These are phyloP conservation scores for Gymnocheta viridis DNA, from an alignment of 2,888 invertebrate species.

Conservation along the genomic window DNA sequence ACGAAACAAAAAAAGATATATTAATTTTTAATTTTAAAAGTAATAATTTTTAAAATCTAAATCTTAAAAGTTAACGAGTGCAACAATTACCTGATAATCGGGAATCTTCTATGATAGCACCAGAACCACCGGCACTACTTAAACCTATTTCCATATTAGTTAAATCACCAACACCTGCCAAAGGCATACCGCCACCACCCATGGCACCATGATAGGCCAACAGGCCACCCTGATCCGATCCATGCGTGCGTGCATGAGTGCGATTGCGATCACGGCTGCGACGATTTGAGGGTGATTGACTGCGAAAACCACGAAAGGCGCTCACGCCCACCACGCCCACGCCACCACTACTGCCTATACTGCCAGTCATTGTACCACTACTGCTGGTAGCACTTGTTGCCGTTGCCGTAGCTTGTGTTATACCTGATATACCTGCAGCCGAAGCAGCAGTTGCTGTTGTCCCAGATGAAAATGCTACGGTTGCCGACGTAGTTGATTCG, in stretches of 20 bases:
- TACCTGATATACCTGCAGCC: conserved; percentile 72
- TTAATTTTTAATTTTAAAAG: not conserved
- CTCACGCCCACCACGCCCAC: conserved; percentile 69
- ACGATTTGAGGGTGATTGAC: conserved; percentile 82
- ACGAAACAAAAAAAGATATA: conserved; percentile 8
- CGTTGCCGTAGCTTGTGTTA: conserved; percentile 55
- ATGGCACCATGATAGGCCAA: conserved; percentile 78
- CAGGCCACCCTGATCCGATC: conserved; percentile 80
- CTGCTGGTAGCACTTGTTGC: conserved; percentile 65
- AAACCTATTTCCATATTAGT: conserved; percentile 73
- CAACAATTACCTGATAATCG: conserved; percentile 77
- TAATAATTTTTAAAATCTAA: not conserved
- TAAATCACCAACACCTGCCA: conserved; percentile 71
- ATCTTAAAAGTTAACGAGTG: conserved; percentile 1
- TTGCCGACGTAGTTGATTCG: conserved; percentile 73
- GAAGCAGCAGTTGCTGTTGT: conserved; percentile 62
- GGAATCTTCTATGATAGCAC: conserved; percentile 80
- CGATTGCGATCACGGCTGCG: conserved; percentile 81
- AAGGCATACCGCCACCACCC: conserved; percentile 64
- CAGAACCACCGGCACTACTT: conserved; percentile 73
- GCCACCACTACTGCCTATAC: conserved; percentile 72
- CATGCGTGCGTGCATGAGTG: conserved; percentile 78
- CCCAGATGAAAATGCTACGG: conserved; percentile 71
- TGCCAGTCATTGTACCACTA: conserved; percentile 74
- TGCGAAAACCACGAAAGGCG: conserved; percentile 79